Evolutionary conservation across 2,888 invertebrate genomes (phyloP), one percentile per base, ranked within the genome.

Genomic region (Drosophila lutescens): DNA sequence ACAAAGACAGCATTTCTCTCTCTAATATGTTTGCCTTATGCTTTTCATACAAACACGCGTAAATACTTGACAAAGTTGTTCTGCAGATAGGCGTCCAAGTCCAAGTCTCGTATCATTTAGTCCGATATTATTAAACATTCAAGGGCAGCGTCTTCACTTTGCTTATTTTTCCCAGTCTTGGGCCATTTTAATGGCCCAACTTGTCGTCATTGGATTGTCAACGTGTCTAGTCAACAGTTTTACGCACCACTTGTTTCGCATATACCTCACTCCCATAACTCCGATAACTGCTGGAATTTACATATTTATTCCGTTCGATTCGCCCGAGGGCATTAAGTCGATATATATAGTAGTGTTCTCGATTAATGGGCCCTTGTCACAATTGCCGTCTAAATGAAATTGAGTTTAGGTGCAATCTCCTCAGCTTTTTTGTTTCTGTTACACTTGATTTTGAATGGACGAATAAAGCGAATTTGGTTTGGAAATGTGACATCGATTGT

Each of bases 171-270:
- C 40, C 56, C 51, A 44, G 38, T 49, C 49, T 47, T 51, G 43
- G 59, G 49, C 41, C 74, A 63, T 67, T 78, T 74, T 66, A 78
- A 74, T 79, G 77, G 65, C 59, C 55, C 46, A 66, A 66, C 67
- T 54, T 66, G 67, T 66, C 65, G 67, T 36, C 67, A 60, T 74
- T 68, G 49, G 51, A 70, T 68, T 57, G 78, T 80, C 79, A 77
- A 79, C 83, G 83, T 79, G 80, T 77, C 83, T 75, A 80, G 79
- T 86, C 86, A 84, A 76, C 81, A 86, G 79, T 80, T 86, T 86
- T 76, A 76, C 86, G 79, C 86, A 76, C 81, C 81, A 84, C 85
- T 86, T 81, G 74, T 66, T 81, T 68, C 30, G 2, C 55, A 62
- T 46, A 38, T 43, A 38, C 51, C 50, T 56, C 44, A 50, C 43